phyloP scores from a whole-genome alignment of 2,888 invertebrate genomes.

The Laothoe populi region DNA sequence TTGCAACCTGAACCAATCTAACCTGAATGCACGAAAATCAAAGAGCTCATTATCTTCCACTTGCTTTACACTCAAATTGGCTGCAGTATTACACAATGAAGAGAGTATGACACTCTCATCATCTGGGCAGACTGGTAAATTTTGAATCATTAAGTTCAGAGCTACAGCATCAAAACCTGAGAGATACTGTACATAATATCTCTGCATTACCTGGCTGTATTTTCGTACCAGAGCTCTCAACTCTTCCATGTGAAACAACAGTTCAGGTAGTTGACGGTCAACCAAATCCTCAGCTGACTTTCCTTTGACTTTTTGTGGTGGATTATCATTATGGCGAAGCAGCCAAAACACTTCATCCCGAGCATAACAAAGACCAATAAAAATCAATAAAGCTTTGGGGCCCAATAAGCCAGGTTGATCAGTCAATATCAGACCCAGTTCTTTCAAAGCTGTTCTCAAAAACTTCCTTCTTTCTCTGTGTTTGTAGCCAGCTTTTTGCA shows the following conservation, averaged over 20 bases:
- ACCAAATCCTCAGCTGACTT: constrained; percentile 96
- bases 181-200: constrained; percentile 98
- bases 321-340: constrained; percentile 97
- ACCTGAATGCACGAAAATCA: constrained; percentile 96
- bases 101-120: constrained; percentile 98
- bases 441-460: constrained; percentile 96
- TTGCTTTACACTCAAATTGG: constrained; percentile 94
- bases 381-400: constrained; percentile 97
- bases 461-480: constrained; percentile 98
- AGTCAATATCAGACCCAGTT: constrained; percentile 96
- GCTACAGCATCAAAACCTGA: constrained; percentile 98
- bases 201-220: constrained; percentile 98
- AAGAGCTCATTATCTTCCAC: constrained; percentile 98
- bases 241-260: constrained; percentile 99
- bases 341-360: constrained; percentile 99
- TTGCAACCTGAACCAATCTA: constrained; percentile 99
- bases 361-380: constrained; percentile 97
- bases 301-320: constrained; percentile 94
- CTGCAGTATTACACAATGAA: constrained; percentile 95
- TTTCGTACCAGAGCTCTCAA: constrained; percentile 96
- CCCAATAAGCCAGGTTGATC: constrained; percentile 99
- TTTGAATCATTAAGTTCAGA: constrained; percentile 93
- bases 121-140: constrained; percentile 93
- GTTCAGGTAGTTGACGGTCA: constrained; percentile 97
- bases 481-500: constrained; percentile 95